A percentile compares a stretch with the other conserved stretches of the same genome.
phyloP scores from a whole-genome alignment of 2,113 vertebrate species.

The Cololabis saira region DNA sequence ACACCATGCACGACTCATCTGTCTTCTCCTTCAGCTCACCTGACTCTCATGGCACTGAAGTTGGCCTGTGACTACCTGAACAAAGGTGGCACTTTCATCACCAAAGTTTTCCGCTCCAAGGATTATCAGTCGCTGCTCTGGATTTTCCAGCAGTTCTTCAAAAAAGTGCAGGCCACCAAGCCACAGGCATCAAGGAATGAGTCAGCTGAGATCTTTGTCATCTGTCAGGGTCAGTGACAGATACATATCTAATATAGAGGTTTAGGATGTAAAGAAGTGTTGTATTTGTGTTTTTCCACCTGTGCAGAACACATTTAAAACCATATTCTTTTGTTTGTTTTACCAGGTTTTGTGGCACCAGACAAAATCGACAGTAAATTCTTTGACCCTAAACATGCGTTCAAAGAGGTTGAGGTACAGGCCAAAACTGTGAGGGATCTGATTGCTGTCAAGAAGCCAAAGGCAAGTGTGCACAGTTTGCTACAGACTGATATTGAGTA shows the following conservation, averaged over 20 bases:
- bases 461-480: constrained; percentile 74
- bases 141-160: constrained; percentile 98
- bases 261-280: not conserved
- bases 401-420: constrained; percentile 95
- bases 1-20: not conserved
- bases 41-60: constrained; percentile 94
- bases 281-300: no score
- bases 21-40: constrained; percentile 80
- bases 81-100: constrained; percentile 94
- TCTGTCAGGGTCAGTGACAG: constrained; percentile 89
- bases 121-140: constrained; percentile 96
- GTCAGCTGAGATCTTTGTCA: constrained; percentile 97
- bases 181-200: constrained; percentile 96
- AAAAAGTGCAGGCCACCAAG: constrained; percentile 94
- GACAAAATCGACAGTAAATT: constrained; percentile 96
- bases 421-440: constrained; percentile 91
- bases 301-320: not conserved
- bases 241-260: not conserved
- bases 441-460: constrained; percentile 90
- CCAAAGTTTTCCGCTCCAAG: constrained; percentile 96
- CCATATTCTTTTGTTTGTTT: not conserved
- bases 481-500: no score
- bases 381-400: constrained; percentile 95
- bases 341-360: constrained; percentile 91
- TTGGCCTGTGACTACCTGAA: constrained; percentile 92